Evolutionary conservation across 2,113 vertebrate genomes (phyloP).

Genomic region (Gobius niger): DNA sequence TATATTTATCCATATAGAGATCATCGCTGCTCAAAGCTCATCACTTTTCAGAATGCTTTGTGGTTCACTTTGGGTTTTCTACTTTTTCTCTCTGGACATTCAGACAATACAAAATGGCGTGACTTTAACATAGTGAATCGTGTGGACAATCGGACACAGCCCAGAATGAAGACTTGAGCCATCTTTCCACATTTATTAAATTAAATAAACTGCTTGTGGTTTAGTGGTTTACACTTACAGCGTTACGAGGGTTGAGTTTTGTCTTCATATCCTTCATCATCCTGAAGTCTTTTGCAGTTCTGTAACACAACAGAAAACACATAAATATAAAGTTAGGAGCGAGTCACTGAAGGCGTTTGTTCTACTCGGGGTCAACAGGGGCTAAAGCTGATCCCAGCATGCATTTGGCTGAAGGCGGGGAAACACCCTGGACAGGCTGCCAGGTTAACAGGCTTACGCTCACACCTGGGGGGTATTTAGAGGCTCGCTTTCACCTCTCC

Average conservation of each 20-base stretch:
- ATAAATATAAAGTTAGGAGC: conserved; percentile 12
- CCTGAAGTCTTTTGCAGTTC: conserved; percentile 88
- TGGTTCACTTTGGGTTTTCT: too few species aligned
- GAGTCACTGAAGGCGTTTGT: conserved; percentile 39
- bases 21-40: too few species aligned
- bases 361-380: conserved; percentile 35
- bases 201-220: too few species aligned
- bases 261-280: conserved; percentile 91
- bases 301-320: conserved; percentile 63
- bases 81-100: too few species aligned
- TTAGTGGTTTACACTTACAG: conserved; percentile 75
- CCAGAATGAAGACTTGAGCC: too few species aligned
- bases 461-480: conserved; percentile 29
- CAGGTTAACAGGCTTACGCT: conserved; percentile 36
- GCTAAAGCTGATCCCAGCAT: conserved; percentile 56
- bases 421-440: conserved; percentile 55
- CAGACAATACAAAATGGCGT: too few species aligned
- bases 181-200: too few species aligned
- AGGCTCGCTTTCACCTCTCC: conserved; percentile 18
- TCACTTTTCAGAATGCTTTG: too few species aligned
- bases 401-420: conserved; percentile 59
- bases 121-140: too few species aligned
- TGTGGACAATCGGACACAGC: too few species aligned
- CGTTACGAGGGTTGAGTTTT: conserved; percentile 86
- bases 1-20: too few species aligned